phyloP scores from a whole-genome alignment of 2,888 invertebrate species.

The Cryptus viduatorius region DNA sequence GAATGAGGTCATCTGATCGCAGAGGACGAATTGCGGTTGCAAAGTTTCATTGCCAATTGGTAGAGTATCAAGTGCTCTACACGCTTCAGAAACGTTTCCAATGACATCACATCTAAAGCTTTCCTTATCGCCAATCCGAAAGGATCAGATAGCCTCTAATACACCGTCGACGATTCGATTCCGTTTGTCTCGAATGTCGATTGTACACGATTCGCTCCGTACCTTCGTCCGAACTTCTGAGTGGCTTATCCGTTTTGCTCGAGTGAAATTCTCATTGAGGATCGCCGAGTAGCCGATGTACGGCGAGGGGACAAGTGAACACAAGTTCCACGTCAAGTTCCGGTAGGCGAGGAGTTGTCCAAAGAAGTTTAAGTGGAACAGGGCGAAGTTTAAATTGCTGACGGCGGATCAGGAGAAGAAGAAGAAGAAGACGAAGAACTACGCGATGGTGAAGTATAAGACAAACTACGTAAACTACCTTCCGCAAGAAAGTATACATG shows the following conservation, averaged over 20 bases:
- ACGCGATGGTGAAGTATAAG: background rate
- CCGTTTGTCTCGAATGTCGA: conserved; percentile 51
- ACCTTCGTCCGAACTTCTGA: background rate
- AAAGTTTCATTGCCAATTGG: conserved; percentile 29
- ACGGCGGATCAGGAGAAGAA: background rate
- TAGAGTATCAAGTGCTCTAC: background rate
- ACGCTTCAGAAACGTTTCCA: conserved; percentile 15
- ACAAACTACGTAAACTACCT: background rate
- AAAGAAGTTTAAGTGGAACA: conserved; percentile 7
- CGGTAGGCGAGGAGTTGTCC: background rate
- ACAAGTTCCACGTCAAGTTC: background rate
- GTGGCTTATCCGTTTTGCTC: background rate
- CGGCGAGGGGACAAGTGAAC: background rate
- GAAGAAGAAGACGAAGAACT: conserved; percentile 1
- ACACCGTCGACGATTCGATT: conserved; percentile 27
- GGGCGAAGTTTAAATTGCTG: conserved; percentile 36
- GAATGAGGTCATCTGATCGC: conserved; percentile 8
- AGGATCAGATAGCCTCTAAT: conserved; percentile 19
- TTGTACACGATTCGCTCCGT: conserved; percentile 16
- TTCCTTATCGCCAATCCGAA: conserved; percentile 44
- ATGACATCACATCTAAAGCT: conserved; percentile 2
- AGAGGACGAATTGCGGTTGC: conserved; percentile 36
- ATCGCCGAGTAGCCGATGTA: background rate
- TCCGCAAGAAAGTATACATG: conserved; percentile 3
- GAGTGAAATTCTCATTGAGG: background rate